These are phyloP conservation scores for Agrotis clavis DNA, from an alignment of 2,888 invertebrate species.

Conservation along the genomic window DNA sequence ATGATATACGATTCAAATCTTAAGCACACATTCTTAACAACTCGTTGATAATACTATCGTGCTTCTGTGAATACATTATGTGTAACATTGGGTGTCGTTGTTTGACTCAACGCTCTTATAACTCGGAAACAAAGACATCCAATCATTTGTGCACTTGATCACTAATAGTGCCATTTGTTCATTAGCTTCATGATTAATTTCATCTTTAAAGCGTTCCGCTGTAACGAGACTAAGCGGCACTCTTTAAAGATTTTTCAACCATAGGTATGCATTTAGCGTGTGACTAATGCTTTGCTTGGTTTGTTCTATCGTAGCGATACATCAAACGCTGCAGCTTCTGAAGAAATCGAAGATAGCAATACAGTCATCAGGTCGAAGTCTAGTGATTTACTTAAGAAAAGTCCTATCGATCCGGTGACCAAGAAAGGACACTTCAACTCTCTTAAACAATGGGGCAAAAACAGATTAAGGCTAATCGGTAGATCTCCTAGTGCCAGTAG, in stretches of 20 bases:
- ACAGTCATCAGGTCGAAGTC: conserved; percentile 93
- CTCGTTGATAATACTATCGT: conserved; percentile 85
- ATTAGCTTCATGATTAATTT: conserved; percentile 89
- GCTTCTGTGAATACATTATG: conserved; percentile 89
- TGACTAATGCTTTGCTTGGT: conserved; percentile 92
- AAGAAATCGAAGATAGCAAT: conserved; percentile 88
- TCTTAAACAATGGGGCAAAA: conserved; percentile 96
- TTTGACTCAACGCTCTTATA: conserved; percentile 72
- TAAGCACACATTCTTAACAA: conserved; percentile 87
- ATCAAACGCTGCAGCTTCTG: conserved; percentile 89
- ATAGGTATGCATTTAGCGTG: conserved; percentile 89
- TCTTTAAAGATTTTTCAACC: conserved; percentile 81
- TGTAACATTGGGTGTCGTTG: conserved; percentile 87
- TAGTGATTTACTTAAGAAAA: conserved; percentile 94
- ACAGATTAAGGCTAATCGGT: conserved; percentile 94
- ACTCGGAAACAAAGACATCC: conserved; percentile 81
- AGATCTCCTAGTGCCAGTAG: conserved; percentile 91
- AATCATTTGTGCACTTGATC: conserved; percentile 87
- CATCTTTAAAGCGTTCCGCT: conserved; percentile 81
- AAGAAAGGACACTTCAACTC: conserved; percentile 94
- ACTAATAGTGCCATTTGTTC: conserved; percentile 90
- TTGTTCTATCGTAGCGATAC: conserved; percentile 91
- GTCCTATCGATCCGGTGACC: conserved; percentile 90
- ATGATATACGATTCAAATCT: conserved; percentile 80
- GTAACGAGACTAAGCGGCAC: conserved; percentile 87